Evolutionary conservation across 2,113 vertebrate genomes (phyloP).

Genomic region (Chaenocephalus aceratus): DNA sequence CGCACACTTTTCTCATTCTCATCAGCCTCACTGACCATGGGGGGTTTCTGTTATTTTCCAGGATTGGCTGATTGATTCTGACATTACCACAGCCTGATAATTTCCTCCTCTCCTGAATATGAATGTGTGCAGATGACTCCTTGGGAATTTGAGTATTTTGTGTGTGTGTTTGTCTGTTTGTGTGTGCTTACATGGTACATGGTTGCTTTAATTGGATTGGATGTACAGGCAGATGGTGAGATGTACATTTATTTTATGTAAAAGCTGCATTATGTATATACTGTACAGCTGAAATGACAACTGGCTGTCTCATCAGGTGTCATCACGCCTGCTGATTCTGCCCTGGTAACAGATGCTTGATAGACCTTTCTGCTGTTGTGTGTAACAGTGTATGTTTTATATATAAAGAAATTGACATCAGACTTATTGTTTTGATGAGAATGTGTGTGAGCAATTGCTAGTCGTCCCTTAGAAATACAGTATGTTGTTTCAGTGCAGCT

Average conservation of each 20-base stretch:
- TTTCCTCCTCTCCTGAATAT: constrained; percentile 52
- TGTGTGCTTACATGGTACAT: not conserved
- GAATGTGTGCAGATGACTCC: constrained; percentile 39
- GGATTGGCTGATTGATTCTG: constrained; percentile 58
- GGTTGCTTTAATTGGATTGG: not conserved
- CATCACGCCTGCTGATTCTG: not conserved
- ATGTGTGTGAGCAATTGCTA: too few relatives aligned
- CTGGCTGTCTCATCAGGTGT: not conserved
- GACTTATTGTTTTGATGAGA: too few relatives aligned
- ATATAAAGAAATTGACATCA: not conserved
- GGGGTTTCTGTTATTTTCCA: constrained; percentile 39
- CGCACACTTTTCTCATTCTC: not conserved
- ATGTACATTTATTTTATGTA: not conserved
- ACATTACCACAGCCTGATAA: constrained; percentile 58
- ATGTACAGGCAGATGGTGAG: not conserved
- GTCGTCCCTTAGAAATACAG: too few relatives aligned
- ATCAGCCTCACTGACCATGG: constrained; percentile 26
- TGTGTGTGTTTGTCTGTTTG: not conserved
- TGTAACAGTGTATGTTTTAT: not conserved
- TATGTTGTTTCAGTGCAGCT: too few relatives aligned
- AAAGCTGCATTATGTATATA: not conserved
- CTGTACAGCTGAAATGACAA: not conserved
- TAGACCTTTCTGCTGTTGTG: not conserved
- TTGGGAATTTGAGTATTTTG: constrained; percentile 9
- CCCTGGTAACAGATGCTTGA: not conserved